Conservation (phyloP, 2,888 invertebrate genomes). For the Trachelus iudaicus region DNA sequence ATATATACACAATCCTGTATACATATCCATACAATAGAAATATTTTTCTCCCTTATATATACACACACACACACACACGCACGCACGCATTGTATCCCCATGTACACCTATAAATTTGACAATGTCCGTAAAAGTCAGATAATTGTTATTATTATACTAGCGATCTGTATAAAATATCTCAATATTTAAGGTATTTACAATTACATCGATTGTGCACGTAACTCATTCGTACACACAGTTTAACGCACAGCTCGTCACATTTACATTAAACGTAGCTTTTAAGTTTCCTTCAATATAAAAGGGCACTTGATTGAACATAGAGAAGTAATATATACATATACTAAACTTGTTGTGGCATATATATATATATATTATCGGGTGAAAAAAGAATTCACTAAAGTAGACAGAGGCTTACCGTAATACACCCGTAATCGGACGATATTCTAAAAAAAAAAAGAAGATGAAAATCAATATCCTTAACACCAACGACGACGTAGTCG, state of each 20-base stretch:
- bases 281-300: conserved; percentile 53
- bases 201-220: not conserved
- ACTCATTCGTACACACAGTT: conserved; percentile 11
- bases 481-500: conserved; percentile 1
- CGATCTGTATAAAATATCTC: conserved; percentile 63
- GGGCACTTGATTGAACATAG: conserved; percentile 59
- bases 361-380: conserved; percentile 24
- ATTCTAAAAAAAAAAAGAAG: not conserved
- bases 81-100: conserved; percentile 39
- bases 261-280: conserved; percentile 28
- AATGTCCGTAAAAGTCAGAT: conserved; percentile 45
- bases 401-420: conserved; percentile 22
- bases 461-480: conserved; percentile 14
- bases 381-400: conserved; percentile 32
- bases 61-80: conserved; percentile 43
- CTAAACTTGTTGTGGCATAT: not conserved
- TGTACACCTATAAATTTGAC: conserved; percentile 44
- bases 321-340: conserved; percentile 27
- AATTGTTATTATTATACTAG: conserved; percentile 41
- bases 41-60: conserved; percentile 20
- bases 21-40: conserved; percentile 31
- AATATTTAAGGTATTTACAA: conserved; percentile 55
- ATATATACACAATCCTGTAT: conserved; percentile 26
- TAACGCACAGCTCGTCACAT: not conserved
- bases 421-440: conserved; percentile 16